These are phyloP conservation scores for Apodemus speciosus DNA, from an alignment of 2,113 vertebrate species.

Conservation along the genomic window DNA sequence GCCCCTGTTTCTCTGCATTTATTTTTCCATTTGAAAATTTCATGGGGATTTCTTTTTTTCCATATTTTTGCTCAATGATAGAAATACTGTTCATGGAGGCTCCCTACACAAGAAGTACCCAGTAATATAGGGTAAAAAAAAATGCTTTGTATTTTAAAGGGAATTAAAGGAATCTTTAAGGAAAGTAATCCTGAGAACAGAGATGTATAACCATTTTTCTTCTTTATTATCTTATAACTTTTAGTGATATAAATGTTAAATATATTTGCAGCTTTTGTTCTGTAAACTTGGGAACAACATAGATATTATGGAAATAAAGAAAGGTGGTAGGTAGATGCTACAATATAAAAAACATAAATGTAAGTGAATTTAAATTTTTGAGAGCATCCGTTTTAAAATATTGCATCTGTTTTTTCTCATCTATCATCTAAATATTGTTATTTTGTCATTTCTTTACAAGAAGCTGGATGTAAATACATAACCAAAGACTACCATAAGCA, in stretches of 20 bases:
- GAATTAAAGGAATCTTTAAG: neutral
- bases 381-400: neutral
- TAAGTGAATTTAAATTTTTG: neutral
- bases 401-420: neutral
- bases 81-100: neutral
- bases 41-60: neutral
- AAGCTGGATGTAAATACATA: neutral
- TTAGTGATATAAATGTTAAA: neutral
- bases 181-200: neutral
- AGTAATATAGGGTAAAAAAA: neutral
- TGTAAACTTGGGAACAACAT: neutral
- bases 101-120: neutral
- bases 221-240: neutral
- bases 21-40: neutral
- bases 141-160: conserved; percentile 2
- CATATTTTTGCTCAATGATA: neutral
- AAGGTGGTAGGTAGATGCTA: neutral
- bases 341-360: neutral
- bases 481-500: neutral
- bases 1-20: neutral
- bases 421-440: neutral
- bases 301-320: neutral
- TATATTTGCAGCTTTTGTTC: neutral
- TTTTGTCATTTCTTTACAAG: neutral
- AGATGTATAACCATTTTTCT: neutral